Conservation (phyloP, 2,113 vertebrate species). For the Dryoscopus gambensis region DNA sequence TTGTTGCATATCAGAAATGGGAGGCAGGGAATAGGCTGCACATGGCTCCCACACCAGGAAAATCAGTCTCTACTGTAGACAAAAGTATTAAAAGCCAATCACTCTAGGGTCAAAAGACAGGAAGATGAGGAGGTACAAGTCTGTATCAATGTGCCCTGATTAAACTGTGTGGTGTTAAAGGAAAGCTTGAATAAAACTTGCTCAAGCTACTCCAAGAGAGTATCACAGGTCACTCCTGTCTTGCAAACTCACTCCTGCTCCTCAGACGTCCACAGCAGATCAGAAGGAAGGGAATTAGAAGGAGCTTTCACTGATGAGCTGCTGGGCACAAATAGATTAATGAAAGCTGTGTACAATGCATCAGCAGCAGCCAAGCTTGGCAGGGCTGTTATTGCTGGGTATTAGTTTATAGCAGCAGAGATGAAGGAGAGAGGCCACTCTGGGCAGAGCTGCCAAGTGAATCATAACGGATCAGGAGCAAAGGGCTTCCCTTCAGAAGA, state of each 20-base stretch:
- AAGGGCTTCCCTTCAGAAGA: background rate
- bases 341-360: background rate
- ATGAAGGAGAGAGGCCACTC: background rate
- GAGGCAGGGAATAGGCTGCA: background rate
- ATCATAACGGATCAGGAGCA: background rate
- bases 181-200: background rate
- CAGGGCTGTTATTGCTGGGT: background rate
- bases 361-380: background rate
- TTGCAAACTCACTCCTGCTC: background rate
- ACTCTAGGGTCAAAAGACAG: background rate
- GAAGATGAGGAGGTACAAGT: background rate
- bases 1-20: background rate
- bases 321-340: slow-evolving; percentile 2
- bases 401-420: background rate
- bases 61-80: background rate
- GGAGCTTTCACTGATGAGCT: background rate
- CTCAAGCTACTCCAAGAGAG: background rate
- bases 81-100: background rate
- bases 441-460: background rate
- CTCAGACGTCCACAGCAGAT: background rate
- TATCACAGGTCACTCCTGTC: background rate
- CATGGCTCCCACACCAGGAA: background rate
- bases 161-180: background rate
- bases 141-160: background rate
- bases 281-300: slow-evolving; percentile 11